A percentile compares a stretch with the other conserved stretches of the same genome.
Conservation (phyloP, 2,113 vertebrate species). For the Chlorocebus sabaeus region DNA sequence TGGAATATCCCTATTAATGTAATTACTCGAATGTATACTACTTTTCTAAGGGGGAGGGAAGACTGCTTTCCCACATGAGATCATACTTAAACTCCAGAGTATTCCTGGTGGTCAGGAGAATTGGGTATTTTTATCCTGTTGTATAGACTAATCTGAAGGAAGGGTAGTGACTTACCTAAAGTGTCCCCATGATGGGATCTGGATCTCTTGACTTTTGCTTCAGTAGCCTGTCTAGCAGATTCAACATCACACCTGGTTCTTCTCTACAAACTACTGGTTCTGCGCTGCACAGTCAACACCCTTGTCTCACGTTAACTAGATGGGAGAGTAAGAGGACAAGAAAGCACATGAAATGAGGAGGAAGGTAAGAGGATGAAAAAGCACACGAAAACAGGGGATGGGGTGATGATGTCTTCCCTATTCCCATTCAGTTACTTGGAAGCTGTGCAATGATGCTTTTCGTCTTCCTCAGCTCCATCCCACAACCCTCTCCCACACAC, state of each 20-base stretch:
- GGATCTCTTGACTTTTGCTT: background rate
- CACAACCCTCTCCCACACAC: background rate
- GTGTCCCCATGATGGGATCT: background rate
- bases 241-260: background rate
- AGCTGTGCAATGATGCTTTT: background rate
- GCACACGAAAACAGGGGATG: background rate
- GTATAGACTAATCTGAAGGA: background rate
- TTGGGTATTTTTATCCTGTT: background rate
- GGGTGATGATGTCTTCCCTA: no score
- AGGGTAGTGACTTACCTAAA: background rate
- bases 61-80: background rate
- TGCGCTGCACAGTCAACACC: background rate
- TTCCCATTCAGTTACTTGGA: background rate
- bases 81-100: background rate
- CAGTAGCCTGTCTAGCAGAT: background rate
- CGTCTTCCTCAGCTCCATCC: background rate
- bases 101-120: background rate
- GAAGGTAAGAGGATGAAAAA: background rate
- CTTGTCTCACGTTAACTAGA: background rate
- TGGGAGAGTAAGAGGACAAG: background rate
- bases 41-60: background rate
- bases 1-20: background rate
- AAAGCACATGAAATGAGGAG: background rate
- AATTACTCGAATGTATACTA: background rate
- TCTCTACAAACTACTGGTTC: background rate